Evolutionary conservation across 2,113 vertebrate genomes (phyloP).

Genomic region (Xenopus tropicalis): DNA sequence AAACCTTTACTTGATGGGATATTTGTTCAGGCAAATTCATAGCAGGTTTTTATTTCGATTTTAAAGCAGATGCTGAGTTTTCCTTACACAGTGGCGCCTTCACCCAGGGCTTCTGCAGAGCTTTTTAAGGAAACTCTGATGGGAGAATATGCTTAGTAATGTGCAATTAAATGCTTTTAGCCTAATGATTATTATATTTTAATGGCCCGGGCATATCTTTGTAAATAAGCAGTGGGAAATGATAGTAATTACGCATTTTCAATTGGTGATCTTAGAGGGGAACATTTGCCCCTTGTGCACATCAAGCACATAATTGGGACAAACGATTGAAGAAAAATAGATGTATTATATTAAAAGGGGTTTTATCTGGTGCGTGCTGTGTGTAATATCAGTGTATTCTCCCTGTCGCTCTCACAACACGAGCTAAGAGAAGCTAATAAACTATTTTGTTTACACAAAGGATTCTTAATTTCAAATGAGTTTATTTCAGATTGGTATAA

Average conservation of each 20-base stretch:
- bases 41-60: background rate
- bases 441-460: too few species aligned
- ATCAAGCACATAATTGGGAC: too few species aligned
- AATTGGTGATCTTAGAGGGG: background rate
- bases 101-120: background rate
- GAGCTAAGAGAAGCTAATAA: too few species aligned
- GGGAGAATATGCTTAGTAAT: background rate
- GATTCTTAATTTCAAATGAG: too few species aligned
- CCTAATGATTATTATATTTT: background rate
- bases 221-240: background rate
- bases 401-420: too few species aligned
- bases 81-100: background rate
- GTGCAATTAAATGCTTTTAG: background rate
- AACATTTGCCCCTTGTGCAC: too few species aligned
- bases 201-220: background rate
- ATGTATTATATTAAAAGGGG: too few species aligned
- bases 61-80: background rate
- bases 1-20: background rate
- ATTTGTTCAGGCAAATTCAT: conserved; percentile 1
- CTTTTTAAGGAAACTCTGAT: background rate
- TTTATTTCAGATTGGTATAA: too few species aligned
- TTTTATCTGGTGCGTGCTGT: too few species aligned
- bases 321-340: too few species aligned
- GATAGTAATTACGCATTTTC: background rate
- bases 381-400: too few species aligned